Evolutionary conservation across 2,113 vertebrate genomes (phyloP).

Genomic region (Embiotoca jacksoni): DNA sequence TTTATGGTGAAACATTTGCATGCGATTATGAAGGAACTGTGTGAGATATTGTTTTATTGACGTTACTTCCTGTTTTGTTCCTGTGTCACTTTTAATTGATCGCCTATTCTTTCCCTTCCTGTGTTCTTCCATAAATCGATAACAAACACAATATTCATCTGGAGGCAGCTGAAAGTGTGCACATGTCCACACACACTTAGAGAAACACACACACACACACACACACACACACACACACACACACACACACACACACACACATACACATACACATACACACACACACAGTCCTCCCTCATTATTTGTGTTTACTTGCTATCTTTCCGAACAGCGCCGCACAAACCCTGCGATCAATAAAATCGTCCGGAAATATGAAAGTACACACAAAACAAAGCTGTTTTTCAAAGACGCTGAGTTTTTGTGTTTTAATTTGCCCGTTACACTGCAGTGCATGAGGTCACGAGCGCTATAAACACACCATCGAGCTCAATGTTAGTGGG

Average conservation of each 20-base stretch:
- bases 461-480: constrained; percentile 50
- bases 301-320: constrained; percentile 45
- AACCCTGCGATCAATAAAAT: constrained; percentile 31
- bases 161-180: constrained; percentile 23
- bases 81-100: constrained; percentile 21
- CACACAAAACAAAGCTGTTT: constrained; percentile 25
- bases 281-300: constrained; percentile 8
- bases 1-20: constrained; percentile 38
- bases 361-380: constrained; percentile 4
- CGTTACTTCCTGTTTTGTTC: constrained; percentile 12
- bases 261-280: no score
- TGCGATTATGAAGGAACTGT: constrained; percentile 24
- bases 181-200: background rate
- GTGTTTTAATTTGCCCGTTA: constrained; percentile 36
- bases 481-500: constrained; percentile 20
- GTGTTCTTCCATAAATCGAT: constrained; percentile 10
- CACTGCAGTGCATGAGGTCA: constrained; percentile 41
- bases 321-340: background rate
- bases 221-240: background rate
- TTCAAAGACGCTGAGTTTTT: constrained; percentile 16
- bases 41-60: constrained; percentile 9
- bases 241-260: no score
- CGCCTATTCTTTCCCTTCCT: background rate
- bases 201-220: background rate
- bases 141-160: constrained; percentile 47